These are phyloP conservation scores for Drosophila bunnanda DNA, from an alignment of 2,888 invertebrate genomes.

Conservation along the genomic window DNA sequence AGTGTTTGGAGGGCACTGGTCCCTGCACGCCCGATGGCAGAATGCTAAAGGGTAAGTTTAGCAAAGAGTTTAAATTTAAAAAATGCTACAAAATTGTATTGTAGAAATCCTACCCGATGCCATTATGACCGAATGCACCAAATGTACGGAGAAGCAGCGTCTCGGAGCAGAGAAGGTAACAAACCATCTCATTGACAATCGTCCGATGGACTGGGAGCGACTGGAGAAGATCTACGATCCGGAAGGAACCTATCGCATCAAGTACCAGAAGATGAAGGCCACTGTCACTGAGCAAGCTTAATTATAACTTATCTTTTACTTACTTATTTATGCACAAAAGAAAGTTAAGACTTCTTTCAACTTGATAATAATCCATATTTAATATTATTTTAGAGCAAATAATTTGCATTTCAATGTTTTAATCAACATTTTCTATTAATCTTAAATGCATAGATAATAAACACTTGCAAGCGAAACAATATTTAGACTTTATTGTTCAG, in stretches of 20 bases:
- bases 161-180: constrained; percentile 88
- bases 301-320: background rate
- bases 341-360: background rate
- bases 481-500: background rate
- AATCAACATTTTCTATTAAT: background rate
- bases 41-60: constrained; percentile 88
- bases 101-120: constrained; percentile 90
- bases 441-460: background rate
- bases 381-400: background rate
- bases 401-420: background rate
- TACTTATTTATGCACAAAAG: constrained; percentile 1
- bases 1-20: constrained; percentile 88
- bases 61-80: background rate
- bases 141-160: constrained; percentile 88
- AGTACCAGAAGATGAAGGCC: constrained; percentile 86
- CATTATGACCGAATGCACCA: constrained; percentile 88
- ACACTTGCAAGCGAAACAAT: background rate
- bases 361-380: background rate
- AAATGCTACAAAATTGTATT: background rate
- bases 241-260: constrained; percentile 87
- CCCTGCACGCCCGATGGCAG: constrained; percentile 89
- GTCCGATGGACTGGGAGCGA: constrained; percentile 86
- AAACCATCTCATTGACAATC: constrained; percentile 85
- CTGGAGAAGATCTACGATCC: constrained; percentile 88
- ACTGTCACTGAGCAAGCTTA: background rate